These are phyloP conservation scores for Caenorhabditis brenneri DNA, from an alignment of 1,140 invertebrate species.

Conservation along the genomic window DNA sequence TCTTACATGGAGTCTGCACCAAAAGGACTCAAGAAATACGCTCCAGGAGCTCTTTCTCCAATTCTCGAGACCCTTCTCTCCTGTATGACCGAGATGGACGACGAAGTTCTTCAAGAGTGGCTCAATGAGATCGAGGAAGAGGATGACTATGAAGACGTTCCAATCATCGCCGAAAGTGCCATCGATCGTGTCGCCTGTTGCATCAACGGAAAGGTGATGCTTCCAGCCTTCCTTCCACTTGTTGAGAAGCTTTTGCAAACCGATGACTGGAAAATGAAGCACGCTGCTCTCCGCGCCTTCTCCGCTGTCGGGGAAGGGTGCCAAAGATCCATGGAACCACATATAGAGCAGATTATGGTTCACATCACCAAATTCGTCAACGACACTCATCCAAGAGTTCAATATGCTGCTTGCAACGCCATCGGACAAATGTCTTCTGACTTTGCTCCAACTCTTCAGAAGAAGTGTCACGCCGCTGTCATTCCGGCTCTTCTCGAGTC, in stretches of 20 bases:
- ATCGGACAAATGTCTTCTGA: constrained; percentile 98
- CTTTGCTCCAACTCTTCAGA: constrained; percentile 93
- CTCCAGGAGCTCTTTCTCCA: constrained; percentile 67
- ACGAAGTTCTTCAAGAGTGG: constrained; percentile 88
- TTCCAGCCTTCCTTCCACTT: constrained; percentile 83
- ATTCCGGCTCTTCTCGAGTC: constrained; percentile 86
- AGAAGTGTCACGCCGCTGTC: constrained; percentile 90
- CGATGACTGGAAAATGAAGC: constrained; percentile 76
- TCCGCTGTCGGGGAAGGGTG: constrained; percentile 97
- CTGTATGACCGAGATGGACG: constrained; percentile 95
- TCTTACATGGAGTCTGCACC: constrained; percentile 91
- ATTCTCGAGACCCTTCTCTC: constrained; percentile 76
- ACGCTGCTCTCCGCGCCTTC: constrained; percentile 96
- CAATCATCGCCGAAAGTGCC: constrained; percentile 91
- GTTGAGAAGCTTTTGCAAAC: constrained; percentile 55
- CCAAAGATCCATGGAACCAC: constrained; percentile 93
- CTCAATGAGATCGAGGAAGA: constrained; percentile 79
- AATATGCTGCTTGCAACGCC: constrained; percentile 98
- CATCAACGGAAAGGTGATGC: constrained; percentile 90
- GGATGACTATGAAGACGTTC: constrained; percentile 86
- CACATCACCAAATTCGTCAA: constrained; percentile 84
- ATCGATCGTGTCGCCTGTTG: constrained; percentile 93
- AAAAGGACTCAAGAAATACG: constrained; percentile 86
- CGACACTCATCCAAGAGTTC: constrained; percentile 88
- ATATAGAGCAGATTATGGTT: constrained; percentile 87